Conservation (phyloP, 2,113 vertebrate genomes). For the Colius striatus region DNA sequence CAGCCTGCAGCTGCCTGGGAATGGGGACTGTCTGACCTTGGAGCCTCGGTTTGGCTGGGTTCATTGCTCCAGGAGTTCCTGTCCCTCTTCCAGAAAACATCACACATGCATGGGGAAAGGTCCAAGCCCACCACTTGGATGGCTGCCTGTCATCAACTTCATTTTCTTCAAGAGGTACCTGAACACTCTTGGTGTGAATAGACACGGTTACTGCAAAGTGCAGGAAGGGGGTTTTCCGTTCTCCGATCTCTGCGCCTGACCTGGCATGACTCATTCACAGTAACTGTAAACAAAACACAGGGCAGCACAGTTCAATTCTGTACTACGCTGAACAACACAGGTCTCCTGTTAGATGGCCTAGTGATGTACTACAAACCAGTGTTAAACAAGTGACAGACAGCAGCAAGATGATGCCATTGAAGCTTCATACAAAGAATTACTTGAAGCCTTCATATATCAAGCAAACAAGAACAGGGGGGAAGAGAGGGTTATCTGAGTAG, state of each 20-base stretch:
- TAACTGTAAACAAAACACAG: neutral
- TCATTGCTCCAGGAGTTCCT: neutral
- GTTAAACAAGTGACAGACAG: neutral
- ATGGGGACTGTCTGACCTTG: neutral
- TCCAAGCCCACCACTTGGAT: neutral
- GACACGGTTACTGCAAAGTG: neutral
- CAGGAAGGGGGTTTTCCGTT: neutral
- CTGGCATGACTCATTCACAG: neutral
- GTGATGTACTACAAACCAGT: neutral
- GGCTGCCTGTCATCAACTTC: accelerated
- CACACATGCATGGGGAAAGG: neutral
- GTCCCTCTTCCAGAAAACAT: accelerated
- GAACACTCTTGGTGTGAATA: neutral
- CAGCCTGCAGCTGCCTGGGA: accelerated
- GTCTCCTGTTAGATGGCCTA: neutral
- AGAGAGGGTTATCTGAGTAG: conserved; percentile 18
- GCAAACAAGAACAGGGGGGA: neutral
- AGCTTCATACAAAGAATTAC: conserved; percentile 8
- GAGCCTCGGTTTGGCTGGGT: accelerated
- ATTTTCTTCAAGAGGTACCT: neutral
- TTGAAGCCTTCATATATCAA: conserved; percentile 16
- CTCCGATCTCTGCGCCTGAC: neutral
- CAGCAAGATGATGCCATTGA: neutral
- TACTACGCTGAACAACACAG: neutral
- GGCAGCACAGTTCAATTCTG: neutral